These are phyloP conservation scores for Notothenia rossii DNA, from an alignment of 2,113 vertebrate species.

Conservation along the genomic window DNA sequence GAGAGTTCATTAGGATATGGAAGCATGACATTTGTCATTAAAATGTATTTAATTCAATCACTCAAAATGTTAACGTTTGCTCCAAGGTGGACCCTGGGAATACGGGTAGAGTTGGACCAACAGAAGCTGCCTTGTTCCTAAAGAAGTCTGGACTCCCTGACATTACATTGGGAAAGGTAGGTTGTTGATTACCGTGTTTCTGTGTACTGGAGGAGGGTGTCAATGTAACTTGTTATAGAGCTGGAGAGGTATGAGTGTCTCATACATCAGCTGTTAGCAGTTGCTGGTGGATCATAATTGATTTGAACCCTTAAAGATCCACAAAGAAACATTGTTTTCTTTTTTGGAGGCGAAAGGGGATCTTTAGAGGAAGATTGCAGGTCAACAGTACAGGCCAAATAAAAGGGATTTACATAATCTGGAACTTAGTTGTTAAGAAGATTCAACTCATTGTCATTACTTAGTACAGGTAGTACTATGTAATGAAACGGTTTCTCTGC, in stretches of 20 bases:
- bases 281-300: not conserved
- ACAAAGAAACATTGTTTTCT: no score
- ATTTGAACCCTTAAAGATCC: not conserved
- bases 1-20: not conserved
- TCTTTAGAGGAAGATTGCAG: no score
- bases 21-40: not conserved
- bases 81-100: conserved; percentile 93
- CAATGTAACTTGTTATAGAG: not conserved
- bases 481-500: no score
- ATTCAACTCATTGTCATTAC: no score
- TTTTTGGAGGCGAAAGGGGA: no score
- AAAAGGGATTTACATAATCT: no score
- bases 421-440: no score
- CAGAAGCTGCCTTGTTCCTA: conserved; percentile 94
- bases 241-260: not conserved
- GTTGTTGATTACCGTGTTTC: not conserved
- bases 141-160: conserved; percentile 97
- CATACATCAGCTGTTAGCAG: not conserved
- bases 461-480: no score
- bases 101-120: conserved; percentile 92
- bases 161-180: conserved; percentile 93
- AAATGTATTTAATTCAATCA: not conserved
- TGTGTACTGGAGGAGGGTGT: not conserved
- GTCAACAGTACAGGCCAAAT: no score
- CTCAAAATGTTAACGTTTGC: conserved; percentile 11